Conservation (phyloP, 2,797 vertebrate species). For the Malacoctenus gilli region DNA sequence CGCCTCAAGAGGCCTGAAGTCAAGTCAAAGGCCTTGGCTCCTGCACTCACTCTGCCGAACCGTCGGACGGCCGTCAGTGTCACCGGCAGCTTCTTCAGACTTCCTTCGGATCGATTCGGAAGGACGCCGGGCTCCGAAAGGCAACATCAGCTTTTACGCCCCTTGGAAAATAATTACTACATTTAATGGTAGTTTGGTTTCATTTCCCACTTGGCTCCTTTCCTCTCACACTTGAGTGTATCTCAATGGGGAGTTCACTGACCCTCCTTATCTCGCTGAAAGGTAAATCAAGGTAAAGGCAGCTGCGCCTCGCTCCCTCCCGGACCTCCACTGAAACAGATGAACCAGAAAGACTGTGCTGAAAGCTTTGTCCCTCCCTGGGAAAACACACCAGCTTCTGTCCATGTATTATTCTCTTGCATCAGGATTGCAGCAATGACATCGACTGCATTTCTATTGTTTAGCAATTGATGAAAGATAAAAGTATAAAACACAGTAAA, state of each 20-base stretch:
- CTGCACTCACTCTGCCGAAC: too few relatives aligned
- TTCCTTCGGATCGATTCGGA: background rate
- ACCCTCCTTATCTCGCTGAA: constrained; percentile 8
- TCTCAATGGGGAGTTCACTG: constrained; percentile 1
- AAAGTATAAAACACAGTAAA: too few relatives aligned
- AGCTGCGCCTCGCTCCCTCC: constrained; percentile 3
- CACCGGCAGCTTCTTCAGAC: background rate
- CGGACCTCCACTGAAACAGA: constrained; percentile 3
- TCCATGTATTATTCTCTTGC: too few relatives aligned
- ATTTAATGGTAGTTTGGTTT: background rate
- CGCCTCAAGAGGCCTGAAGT: too few relatives aligned
- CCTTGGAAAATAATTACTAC: background rate
- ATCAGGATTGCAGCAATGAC: too few relatives aligned
- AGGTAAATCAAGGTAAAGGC: constrained; percentile 9
- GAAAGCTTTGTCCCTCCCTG: background rate
- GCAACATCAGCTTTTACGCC: background rate
- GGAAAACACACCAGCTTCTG: too few relatives aligned
- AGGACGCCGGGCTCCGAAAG: background rate
- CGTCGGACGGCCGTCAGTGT: too few relatives aligned
- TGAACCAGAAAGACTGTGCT: background rate
- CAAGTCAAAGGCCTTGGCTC: too few relatives aligned
- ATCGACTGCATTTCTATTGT: too few relatives aligned
- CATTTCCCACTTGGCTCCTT: background rate
- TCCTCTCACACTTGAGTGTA: background rate
- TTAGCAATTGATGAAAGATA: too few relatives aligned